phyloP scores from a whole-genome alignment of 2,888 invertebrate genomes.

The Machimus rusticus region DNA sequence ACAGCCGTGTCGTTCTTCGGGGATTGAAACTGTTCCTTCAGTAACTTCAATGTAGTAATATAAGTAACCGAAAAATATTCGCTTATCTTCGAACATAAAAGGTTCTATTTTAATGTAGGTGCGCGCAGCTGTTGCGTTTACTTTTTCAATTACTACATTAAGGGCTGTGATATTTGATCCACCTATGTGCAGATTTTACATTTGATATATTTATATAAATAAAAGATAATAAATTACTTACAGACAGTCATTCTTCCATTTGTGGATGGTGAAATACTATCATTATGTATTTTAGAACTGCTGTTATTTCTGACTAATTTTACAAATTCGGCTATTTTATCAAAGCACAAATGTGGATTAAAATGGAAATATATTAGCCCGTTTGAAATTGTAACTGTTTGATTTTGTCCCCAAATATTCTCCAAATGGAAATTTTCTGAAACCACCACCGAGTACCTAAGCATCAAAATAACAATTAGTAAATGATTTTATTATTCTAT shows the following conservation, averaged over 20 bases:
- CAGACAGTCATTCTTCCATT: constrained; percentile 14
- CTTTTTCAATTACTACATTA: constrained; percentile 60
- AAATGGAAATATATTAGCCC: constrained; percentile 74
- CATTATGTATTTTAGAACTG: constrained; percentile 54
- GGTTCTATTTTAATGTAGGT: constrained; percentile 65
- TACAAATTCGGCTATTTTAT: constrained; percentile 66
- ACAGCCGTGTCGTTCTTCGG: constrained; percentile 90
- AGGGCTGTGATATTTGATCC: background rate
- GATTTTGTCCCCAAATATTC: constrained; percentile 66
- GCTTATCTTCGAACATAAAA: constrained; percentile 71
- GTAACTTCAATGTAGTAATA: constrained; percentile 84
- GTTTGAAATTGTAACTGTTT: constrained; percentile 64
- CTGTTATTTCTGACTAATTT: constrained; percentile 61
- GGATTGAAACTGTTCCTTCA: constrained; percentile 78
- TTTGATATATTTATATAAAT: background rate
- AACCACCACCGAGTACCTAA: constrained; percentile 65
- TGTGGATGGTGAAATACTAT: constrained; percentile 72
- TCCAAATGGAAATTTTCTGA: constrained; percentile 74
- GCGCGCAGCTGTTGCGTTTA: constrained; percentile 63
- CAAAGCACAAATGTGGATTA: constrained; percentile 75
- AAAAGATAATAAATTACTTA: background rate
- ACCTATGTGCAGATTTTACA: background rate
- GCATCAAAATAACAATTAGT: background rate
- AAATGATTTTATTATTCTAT: background rate
- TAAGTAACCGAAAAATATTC: constrained; percentile 88